Conservation (phyloP, 2,888 invertebrate species). For the Deilephila elpenor region DNA sequence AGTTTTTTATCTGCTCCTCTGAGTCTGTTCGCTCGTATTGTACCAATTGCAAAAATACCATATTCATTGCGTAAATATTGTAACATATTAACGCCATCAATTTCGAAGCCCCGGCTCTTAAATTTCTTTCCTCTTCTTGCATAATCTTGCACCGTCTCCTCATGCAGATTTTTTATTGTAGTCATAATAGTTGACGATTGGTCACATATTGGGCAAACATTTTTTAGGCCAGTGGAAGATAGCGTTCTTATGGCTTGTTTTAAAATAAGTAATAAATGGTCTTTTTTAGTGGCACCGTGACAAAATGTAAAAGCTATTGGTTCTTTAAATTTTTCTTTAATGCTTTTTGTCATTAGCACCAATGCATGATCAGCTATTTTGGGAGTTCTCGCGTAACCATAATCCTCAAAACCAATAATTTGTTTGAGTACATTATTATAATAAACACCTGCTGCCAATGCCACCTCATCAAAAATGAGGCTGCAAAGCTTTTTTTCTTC, state of each 20-base stretch:
- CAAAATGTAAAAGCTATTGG: background rate
- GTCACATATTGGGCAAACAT: background rate
- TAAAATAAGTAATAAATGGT: background rate
- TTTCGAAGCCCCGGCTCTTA: no score
- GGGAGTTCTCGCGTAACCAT: background rate
- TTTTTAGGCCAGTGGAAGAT: background rate
- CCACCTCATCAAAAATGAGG: background rate
- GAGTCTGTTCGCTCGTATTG: no score
- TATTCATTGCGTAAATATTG: no score
- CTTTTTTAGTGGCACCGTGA: background rate
- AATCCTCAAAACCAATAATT: background rate
- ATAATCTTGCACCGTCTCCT: no score
- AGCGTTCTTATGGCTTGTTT: background rate
- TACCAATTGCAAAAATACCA: no score
- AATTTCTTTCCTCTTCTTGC: no score
- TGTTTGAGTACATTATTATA: background rate
- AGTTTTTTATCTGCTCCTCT: no score
- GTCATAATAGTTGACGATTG: background rate
- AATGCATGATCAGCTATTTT: background rate
- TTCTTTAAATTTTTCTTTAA: background rate
- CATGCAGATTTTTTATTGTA: background rate
- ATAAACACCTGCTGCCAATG: background rate
- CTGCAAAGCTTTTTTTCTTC: conserved; percentile 1
- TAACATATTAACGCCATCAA: no score
- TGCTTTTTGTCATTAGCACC: background rate